These are phyloP conservation scores for Styela clava DNA, from an alignment of 23 tunicate genomes.

Conservation along the genomic window DNA sequence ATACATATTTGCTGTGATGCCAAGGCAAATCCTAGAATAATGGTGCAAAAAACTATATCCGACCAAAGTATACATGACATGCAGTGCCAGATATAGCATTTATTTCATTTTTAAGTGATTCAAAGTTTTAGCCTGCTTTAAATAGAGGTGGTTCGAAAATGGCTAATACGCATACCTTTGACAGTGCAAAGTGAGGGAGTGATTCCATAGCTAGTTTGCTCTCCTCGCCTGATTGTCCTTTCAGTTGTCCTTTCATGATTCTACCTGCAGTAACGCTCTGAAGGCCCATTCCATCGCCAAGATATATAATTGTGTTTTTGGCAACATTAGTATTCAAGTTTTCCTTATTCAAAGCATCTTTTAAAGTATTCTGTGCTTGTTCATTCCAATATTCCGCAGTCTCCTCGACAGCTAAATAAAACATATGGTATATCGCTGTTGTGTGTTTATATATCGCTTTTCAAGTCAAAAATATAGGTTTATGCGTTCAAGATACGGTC, in stretches of 20 bases:
- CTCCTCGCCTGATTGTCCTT: conserved; percentile 25
- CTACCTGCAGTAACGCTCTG: conserved; percentile 37
- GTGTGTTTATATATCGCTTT: too few relatives aligned
- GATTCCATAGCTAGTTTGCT: conserved; percentile 20
- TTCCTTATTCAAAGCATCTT: conserved; percentile 24
- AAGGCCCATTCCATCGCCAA: conserved; percentile 47
- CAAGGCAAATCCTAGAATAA: too few relatives aligned
- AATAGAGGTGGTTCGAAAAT: too few relatives aligned
- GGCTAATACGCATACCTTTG: too few relatives aligned
- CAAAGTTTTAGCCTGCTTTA: too few relatives aligned
- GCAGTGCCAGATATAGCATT: too few relatives aligned
- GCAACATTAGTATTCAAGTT: conserved; percentile 54
- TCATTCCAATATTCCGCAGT: conserved; percentile 39
- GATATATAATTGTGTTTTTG: conserved; percentile 45
- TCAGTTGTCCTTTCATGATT: conserved; percentile 28
- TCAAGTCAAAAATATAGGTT: too few relatives aligned
- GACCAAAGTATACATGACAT: too few relatives aligned
- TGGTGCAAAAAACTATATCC: too few relatives aligned
- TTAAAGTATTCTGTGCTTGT: conserved; percentile 13
- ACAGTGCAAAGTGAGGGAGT: conserved; percentile 20
- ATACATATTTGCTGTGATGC: too few relatives aligned
- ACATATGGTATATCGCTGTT: not conserved
- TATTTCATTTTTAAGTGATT: too few relatives aligned
- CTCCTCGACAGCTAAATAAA: conserved; percentile 24
- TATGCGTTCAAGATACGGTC: too few relatives aligned